Conservation (phyloP, 1,140 invertebrate species). For the Scaptodrosophila lebanonensis region DNA sequence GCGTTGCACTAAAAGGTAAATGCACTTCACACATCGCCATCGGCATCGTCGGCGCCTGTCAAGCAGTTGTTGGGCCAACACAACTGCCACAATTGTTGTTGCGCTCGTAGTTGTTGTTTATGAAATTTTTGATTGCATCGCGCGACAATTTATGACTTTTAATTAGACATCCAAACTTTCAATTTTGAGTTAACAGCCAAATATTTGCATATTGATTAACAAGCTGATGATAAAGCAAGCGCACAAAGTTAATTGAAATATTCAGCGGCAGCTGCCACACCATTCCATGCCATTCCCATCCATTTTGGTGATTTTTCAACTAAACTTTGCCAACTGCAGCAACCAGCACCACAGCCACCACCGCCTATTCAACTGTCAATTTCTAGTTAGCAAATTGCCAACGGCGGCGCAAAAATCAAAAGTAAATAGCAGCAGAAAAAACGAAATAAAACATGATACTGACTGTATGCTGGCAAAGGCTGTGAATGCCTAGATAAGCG, state of each 20-base stretch:
- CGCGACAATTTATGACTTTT: slow-evolving; percentile 65
- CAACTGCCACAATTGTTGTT: no score
- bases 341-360: neutral
- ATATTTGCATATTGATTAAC: slow-evolving; percentile 62
- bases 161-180: slow-evolving; percentile 59
- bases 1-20: slow-evolving; percentile 62
- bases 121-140: slow-evolving; percentile 48
- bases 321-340: neutral
- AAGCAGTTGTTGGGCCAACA: slow-evolving; percentile 17
- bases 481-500: slow-evolving; percentile 34
- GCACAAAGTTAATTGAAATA: slow-evolving; percentile 12
- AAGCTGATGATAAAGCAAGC: slow-evolving; percentile 8
- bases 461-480: no score
- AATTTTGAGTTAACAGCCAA: slow-evolving; percentile 36
- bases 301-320: neutral
- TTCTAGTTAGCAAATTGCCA: slow-evolving; percentile 46
- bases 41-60: slow-evolving; percentile 1
- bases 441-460: slow-evolving; percentile 13
- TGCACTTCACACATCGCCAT: slow-evolving; percentile 44
- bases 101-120: slow-evolving; percentile 12
- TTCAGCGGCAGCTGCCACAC: no score
- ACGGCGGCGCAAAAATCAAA: slow-evolving; percentile 6
- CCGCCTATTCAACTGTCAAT: slow-evolving; percentile 51
- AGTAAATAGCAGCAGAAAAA: neutral
- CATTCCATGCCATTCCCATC: no score